Base-by-base conservation (phyloP, 2,113 vertebrate genomes). In the Takifugu flavidus region DNA sequence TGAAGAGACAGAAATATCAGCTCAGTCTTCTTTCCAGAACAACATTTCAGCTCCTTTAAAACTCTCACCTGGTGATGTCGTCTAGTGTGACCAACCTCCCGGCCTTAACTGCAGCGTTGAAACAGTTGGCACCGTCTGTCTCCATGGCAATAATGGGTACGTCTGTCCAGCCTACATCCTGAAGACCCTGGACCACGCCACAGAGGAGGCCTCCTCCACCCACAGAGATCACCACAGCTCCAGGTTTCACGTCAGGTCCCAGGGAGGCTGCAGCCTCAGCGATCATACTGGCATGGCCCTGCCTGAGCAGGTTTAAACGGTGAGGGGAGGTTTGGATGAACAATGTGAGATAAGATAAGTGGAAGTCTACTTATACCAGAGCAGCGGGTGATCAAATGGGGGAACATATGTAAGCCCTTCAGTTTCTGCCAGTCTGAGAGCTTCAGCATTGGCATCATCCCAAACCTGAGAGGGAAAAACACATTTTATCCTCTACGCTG, bases 161-260 rank as follows among this genome's bases (percentile, higher is more conserved):
- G 1, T 85, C 77, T 0, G 25, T 64, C 92, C 92, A 93, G 53
- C 89, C 90, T 1, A 80, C 81, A 12, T 88, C 83, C 71, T 77
- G 87, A 56, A 93, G 56, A 25, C 92, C 92, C 75, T 90, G 74
- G 46, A 89, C 49, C 29, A 92, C 82, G n/a, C 92, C 92, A 7
- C 91, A 93, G 51, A 93, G 82, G 31, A 93, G 91, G 1, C 92
- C 92, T 6, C 92, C 92, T 56, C 92, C 92, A 0, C 92, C 91
- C 47, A 93, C 90, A 5, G 91, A 87, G 49, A 92, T 8, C 67
- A 92, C 77, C 54, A 93, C 82, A 7, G 88, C 91, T 34, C 91
- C 91, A 0, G 91, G 91, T 82, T 86, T 90, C 70, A 45, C 68
- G 0, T 34, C 13, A 0, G 71, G 53, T 0, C 84, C 78, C 54